These are phyloP conservation scores for Acomys russatus DNA, from an alignment of 2,797 vertebrate genomes.

Conservation along the genomic window DNA sequence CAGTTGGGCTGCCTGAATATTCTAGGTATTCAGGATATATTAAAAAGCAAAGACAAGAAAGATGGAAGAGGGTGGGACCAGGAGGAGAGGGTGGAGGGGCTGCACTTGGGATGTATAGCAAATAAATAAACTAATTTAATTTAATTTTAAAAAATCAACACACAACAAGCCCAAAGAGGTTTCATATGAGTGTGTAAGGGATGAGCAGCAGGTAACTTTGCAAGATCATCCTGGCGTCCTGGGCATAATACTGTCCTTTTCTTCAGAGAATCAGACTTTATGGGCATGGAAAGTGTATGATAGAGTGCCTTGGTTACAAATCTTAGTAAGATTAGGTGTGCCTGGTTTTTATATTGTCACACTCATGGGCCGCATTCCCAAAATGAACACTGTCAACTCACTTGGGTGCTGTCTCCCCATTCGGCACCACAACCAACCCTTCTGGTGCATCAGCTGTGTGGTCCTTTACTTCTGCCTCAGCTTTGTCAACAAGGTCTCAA, in stretches of 20 bases:
- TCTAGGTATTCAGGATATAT: background rate
- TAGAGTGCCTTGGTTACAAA: background rate
- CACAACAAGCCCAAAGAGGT: background rate
- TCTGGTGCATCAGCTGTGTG: background rate
- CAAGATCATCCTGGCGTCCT: background rate
- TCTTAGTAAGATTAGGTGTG: background rate
- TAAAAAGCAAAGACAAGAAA: background rate
- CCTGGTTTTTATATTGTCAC: background rate
- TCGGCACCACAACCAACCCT: background rate
- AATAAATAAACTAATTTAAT: no score
- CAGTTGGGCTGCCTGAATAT: background rate
- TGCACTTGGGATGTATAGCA: no score
- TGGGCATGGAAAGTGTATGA: background rate
- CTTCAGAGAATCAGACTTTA: conserved; percentile 9
- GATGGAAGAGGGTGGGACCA: no score
- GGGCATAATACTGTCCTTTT: background rate
- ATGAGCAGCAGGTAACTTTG: conserved; percentile 3
- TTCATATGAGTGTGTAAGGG: background rate
- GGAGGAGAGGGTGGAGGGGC: no score
- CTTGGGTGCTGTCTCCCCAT: background rate
- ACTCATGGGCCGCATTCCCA: background rate
- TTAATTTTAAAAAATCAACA: background rate
- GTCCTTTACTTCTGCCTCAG: background rate
- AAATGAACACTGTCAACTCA: background rate
- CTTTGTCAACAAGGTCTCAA: background rate